Conservation (phyloP, 2,113 vertebrate genomes). For the Tursiops truncatus region DNA sequence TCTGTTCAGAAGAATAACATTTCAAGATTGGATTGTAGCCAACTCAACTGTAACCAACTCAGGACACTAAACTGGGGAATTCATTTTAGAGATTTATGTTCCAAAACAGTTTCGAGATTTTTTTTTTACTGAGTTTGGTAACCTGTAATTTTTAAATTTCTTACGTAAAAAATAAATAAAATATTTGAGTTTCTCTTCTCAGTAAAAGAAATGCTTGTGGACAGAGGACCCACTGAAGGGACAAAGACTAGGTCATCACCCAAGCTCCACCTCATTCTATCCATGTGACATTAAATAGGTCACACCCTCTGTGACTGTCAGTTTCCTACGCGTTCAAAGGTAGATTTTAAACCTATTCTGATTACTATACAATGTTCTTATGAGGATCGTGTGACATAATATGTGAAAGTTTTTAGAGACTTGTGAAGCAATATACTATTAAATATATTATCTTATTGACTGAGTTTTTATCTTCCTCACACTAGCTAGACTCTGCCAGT, state of each 20-base stretch:
- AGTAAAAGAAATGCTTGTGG: background rate
- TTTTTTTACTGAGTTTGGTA: conserved; percentile 38
- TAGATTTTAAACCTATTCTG: conserved; percentile 1
- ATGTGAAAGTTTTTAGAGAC: background rate
- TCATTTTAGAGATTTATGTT: conserved; percentile 52
- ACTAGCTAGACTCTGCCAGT: background rate
- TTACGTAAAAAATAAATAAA: conserved; percentile 9
- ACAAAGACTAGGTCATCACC: background rate
- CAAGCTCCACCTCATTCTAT: background rate
- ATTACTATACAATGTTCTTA: background rate
- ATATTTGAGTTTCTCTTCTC: background rate
- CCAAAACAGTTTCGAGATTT: conserved; percentile 29
- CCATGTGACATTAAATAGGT: background rate
- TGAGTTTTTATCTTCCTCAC: background rate
- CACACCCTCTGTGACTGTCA: background rate
- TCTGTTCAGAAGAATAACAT: conserved; percentile 65
- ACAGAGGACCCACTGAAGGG: background rate
- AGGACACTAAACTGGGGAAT: conserved; percentile 35
- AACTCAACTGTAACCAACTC: conserved; percentile 45
- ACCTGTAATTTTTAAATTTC: background rate
- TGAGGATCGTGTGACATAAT: background rate
- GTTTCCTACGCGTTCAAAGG: background rate
- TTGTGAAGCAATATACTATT: background rate
- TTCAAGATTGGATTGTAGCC: conserved; percentile 59
- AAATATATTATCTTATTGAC: background rate